Conservation (phyloP, 2,797 vertebrate species). For the Acrossocheilus fasciatus region DNA sequence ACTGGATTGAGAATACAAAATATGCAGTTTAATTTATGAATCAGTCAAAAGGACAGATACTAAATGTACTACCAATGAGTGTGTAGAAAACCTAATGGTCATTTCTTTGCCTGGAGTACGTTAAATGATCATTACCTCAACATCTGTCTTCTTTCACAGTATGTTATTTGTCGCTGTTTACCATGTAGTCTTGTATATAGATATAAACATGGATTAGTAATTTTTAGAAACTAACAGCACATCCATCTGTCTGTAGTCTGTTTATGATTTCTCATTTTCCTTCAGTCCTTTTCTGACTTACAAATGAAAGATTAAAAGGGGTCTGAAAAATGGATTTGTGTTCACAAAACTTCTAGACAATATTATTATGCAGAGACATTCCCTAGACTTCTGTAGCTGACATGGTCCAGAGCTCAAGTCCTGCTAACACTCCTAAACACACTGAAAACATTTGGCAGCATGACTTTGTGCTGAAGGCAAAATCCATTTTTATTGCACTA, state of each 20-base stretch:
- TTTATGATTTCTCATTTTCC: constrained; percentile 5
- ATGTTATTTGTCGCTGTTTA: background rate
- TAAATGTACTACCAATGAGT: constrained; percentile 34
- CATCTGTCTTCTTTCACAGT: background rate
- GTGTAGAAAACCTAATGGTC: constrained; percentile 43
- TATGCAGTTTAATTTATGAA: constrained; percentile 67
- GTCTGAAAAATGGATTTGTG: background rate
- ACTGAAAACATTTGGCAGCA: background rate
- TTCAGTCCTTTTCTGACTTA: background rate
- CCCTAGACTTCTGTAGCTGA: background rate
- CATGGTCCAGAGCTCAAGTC: background rate
- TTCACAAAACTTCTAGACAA: background rate
- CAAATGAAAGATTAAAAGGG: background rate
- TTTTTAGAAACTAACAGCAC: background rate
- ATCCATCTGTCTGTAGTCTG: background rate
- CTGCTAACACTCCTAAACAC: background rate
- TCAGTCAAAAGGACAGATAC: constrained; percentile 69
- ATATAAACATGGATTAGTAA: constrained; percentile 4
- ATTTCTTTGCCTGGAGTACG: background rate
- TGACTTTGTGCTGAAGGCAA: background rate
- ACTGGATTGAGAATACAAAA: constrained; percentile 65
- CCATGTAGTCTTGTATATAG: background rate
- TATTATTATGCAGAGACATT: background rate
- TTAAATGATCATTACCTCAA: constrained; percentile 1
- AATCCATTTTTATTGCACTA: background rate